Evolutionary conservation across 2,888 invertebrate species (phyloP), one percentile per base, ranked within the genome.

Genomic region (Pachymerium ferrugineum): DNA sequence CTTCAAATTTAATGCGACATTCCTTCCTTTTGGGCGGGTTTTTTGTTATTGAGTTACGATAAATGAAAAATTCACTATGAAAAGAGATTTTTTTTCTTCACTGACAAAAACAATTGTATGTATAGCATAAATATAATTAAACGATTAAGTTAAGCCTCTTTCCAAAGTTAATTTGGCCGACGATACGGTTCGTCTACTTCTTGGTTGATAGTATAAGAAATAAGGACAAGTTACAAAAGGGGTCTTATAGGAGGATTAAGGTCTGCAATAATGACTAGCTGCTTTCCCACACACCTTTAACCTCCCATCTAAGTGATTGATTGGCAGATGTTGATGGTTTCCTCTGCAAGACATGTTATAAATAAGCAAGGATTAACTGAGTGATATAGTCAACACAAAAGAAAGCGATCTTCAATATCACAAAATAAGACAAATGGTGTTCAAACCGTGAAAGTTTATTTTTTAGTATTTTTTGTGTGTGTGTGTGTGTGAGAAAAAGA

Each of bases 271-370:
- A 47, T 19, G 47, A 47, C 47, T 47, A 47, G 47, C 47, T n/a
- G 47, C 47, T 47, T 47, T 47, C 47, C n/a, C 47, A 16, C 47
- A 47, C 47, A 47, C 47, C 47, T 47, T 47, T 47, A 47, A 47
- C 47, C 47, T 47, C 8, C 12, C 22, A 16, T 47, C 19, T 47
- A n/a, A 16, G 47, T 47, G 47, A 47, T 47, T 47, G 47, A 47
- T 47, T 47, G 47, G 47, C 47, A 47, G 14, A 47, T 47, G 47
- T 16, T 47, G 42, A 42, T 42, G 42, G 42, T 42, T 47, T 47
- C n/a, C 47, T 47, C 22, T 19, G 22, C 19, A 47, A 47, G 38
- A 6, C 14, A 1, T 22, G n/a, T 19, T 47, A 47, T 47, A 47
- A 47, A 47, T 47, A 3, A 47, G 47, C 22, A 3, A 47, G 47